A percentile compares a stretch with the other conserved stretches of the same genome.
These are phyloP conservation scores for Volucella inanis DNA, from an alignment of 2,888 invertebrate species.

Conservation along the genomic window DNA sequence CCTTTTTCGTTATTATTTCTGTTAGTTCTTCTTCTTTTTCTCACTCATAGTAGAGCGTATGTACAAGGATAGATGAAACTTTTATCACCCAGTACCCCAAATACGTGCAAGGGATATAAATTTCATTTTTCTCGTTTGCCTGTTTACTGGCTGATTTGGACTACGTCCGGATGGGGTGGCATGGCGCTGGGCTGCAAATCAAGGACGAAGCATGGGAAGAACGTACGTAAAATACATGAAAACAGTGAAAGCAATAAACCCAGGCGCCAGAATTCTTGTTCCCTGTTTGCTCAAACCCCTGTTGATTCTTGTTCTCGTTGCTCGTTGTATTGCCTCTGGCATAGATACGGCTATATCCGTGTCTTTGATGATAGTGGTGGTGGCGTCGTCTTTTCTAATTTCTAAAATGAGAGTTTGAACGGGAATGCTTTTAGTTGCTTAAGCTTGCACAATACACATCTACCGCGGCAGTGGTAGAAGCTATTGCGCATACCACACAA, in stretches of 20 bases:
- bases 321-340: conserved; percentile 8
- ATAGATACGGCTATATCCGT: conserved; percentile 7
- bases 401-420: conserved; percentile 56
- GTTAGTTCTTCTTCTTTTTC: conserved; percentile 1
- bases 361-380: conserved; percentile 29
- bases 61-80: conserved; percentile 59
- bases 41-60: neutral
- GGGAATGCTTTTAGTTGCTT: conserved; percentile 57
- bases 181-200: conserved; percentile 12
- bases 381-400: conserved; percentile 61
- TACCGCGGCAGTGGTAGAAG: conserved; percentile 7
- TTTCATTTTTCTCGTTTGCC: conserved; percentile 45
- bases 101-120: conserved; percentile 72
- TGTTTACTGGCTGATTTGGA: neutral
- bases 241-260: conserved; percentile 69
- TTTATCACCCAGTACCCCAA: conserved; percentile 75
- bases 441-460: conserved; percentile 50
- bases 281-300: conserved; percentile 72
- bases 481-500: conserved; percentile 49
- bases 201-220: conserved; percentile 53
- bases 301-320: conserved; percentile 53
- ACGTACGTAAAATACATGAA: conserved; percentile 45
- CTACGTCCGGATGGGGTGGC: conserved; percentile 19
- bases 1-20: conserved; percentile 12
- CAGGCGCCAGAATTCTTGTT: conserved; percentile 72